These are phyloP conservation scores for Drosophila kikkawai DNA, from an alignment of 1,140 invertebrate species.

Conservation along the genomic window DNA sequence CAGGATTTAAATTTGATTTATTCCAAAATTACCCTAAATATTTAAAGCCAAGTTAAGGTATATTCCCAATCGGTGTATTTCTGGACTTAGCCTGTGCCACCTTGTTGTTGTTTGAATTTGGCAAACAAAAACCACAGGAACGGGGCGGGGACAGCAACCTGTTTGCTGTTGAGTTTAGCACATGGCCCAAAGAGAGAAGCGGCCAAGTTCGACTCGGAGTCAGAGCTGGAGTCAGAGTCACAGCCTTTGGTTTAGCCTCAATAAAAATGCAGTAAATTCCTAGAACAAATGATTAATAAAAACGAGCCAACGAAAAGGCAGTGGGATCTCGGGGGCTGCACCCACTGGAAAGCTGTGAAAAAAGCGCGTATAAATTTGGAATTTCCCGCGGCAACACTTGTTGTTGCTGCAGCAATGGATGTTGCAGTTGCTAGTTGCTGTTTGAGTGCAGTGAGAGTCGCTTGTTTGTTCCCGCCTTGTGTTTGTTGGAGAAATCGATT, in stretches of 20 bases:
- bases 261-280: constrained; percentile 81
- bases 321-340: constrained; percentile 57
- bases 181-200: constrained; percentile 57
- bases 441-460: constrained; percentile 70
- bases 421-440: constrained; percentile 50
- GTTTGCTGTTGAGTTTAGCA: constrained; percentile 80
- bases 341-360: constrained; percentile 80
- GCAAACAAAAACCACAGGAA: constrained; percentile 72
- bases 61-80: constrained; percentile 4
- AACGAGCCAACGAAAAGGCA: constrained; percentile 39
- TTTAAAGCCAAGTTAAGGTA: neutral
- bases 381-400: constrained; percentile 66
- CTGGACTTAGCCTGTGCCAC: constrained; percentile 7
- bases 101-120: constrained; percentile 78
- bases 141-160: constrained; percentile 55
- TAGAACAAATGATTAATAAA: constrained; percentile 84
- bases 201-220: constrained; percentile 22
- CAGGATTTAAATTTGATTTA: neutral
- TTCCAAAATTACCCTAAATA: neutral
- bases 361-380: constrained; percentile 75
- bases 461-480: constrained; percentile 67
- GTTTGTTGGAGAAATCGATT: constrained; percentile 83
- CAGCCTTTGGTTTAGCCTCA: constrained; percentile 74
- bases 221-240: constrained; percentile 23
- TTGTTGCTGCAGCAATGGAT: constrained; percentile 48